A percentile compares a stretch with the other conserved stretches of the same genome.
phyloP scores from a whole-genome alignment of 2,888 invertebrate species.

The Microctonus brassicae region DNA sequence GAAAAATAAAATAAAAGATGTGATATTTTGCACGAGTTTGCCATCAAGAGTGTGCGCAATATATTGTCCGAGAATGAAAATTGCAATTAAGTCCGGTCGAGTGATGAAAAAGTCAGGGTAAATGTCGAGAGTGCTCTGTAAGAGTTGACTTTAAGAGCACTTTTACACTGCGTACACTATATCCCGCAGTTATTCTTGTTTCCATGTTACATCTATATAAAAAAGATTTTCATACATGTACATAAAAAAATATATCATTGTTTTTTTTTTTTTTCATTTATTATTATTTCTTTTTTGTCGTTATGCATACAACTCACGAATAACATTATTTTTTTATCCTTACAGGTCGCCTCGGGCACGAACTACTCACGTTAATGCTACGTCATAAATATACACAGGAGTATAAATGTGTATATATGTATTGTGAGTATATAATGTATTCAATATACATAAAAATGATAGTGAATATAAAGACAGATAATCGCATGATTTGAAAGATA shows the following conservation, averaged over 20 bases:
- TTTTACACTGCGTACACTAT: not conserved
- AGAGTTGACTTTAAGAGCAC: not conserved
- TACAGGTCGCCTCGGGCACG: not conserved
- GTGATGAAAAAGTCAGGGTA: slow-evolving; percentile 15
- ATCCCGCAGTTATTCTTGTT: not conserved
- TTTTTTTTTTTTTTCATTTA: not conserved
- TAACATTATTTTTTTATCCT: slow-evolving; percentile 13
- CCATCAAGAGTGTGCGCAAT: not conserved
- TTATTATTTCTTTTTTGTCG: not conserved
- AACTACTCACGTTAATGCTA: not conserved
- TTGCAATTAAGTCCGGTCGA: slow-evolving; percentile 28
- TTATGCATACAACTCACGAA: not conserved
- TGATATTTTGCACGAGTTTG: not conserved
- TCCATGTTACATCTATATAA: not conserved
- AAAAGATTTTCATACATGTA: not conserved
- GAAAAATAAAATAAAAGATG: not conserved
- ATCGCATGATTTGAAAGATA: not conserved
- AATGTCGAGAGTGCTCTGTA: not conserved
- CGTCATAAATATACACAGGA: not conserved
- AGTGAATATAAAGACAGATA: too few relatives aligned
- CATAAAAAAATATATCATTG: too few relatives aligned
- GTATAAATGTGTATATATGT: not conserved
- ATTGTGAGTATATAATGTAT: not conserved
- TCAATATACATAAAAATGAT: not conserved
- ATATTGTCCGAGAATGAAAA: slow-evolving; percentile 11